Evolutionary conservation across 2,888 invertebrate species (phyloP), one percentile per base, ranked within the genome.

Genomic region (Cenopis cana): DNA sequence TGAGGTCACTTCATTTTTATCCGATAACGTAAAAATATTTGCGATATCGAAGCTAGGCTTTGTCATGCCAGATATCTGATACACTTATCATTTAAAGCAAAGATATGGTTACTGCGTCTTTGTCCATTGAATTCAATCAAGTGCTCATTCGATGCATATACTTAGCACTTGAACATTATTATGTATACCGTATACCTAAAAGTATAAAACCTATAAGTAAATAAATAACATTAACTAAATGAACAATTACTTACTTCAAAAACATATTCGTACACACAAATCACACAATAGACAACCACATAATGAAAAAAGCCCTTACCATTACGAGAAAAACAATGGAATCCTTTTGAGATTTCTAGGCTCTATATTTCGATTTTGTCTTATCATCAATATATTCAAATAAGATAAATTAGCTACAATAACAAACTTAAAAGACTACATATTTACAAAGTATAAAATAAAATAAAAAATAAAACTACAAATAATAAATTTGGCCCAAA

Each of bases 1-100:
- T 94, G 86, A 91, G 91, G 80, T 86, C 83, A 85, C 81, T 86
- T 81, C 75, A 81, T 77, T 82, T 82, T 84, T 80, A 79, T 77
- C 78, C 77, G 79, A 80, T 82, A 81, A 77, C 52, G 69, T 74
- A 72, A 84, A 89, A 87, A 87, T 89, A 86, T 89, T 88, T 87
- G 82, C 82, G 85, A 85, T 92, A 92, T 87, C 86, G 79, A 76
- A 74, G 77, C 79, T 75, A 80, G 79, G 84, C 84, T 86, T 87
- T 88, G 86, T 88, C 83, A 87, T 78, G 78, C 77, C 29, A 78
- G 77, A 88, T 91, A 91, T 85, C 80, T 82, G 80, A 81, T 82
- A 80, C 74, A 38, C 82, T 88, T 87, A 88, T 87, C 80, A 79
- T 80, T 84, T 82, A 79, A 81, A 81, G 81, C 81, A 66, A 80